Evolutionary conservation across 1,140 invertebrate genomes (phyloP), one percentile per base, ranked within the genome.

Genomic region (Chelonus insularis): DNA sequence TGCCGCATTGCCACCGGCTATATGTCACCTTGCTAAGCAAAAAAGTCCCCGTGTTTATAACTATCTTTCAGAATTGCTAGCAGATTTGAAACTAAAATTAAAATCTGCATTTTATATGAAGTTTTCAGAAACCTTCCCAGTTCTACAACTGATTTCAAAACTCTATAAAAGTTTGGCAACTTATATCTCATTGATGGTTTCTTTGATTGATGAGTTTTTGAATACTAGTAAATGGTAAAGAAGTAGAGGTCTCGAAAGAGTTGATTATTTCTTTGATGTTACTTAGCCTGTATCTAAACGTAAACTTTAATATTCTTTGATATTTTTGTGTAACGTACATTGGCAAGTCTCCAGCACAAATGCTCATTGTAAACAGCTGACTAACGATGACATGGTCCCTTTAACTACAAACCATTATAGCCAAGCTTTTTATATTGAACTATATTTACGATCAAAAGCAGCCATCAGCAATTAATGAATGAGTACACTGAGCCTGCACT

Each of bases 381-480:
- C 23, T 48, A 48, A 48, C 45, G 45, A 48, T 48, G 45, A 23
- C 21, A 11, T 12, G 18, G 36, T 60, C 45, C 47, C 48, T 52
- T 60, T 23, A 29, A 60, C 47, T 9, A 43, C 20, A 14, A 34
- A 51, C 21, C 57, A 52, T 48, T 56, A 56, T 62, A 21, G 11
- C 52, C 39, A 43, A 54, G 51, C 25, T 57, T 63, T 69, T 67
- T 64, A 67, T 59, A 68, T 55, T 34, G 14, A 11, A n/a, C 18
- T 39, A 9, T 14, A 16, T 9, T 34, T 11, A 37, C 51, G 56
- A 65, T 68, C 52, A 34, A 25, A 37, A 65, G 66, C 66, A 68
- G 67, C 65, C 65, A 71, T 73, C 68, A 66, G 68, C 66, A 71
- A 70, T 71, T 73, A 68, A 52, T 64, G 66, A 70, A 70, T 63